A percentile compares a stretch with the other conserved stretches of the same genome.
Conservation (phyloP, 2,797 vertebrate genomes). For the Discoglossus pictus region DNA sequence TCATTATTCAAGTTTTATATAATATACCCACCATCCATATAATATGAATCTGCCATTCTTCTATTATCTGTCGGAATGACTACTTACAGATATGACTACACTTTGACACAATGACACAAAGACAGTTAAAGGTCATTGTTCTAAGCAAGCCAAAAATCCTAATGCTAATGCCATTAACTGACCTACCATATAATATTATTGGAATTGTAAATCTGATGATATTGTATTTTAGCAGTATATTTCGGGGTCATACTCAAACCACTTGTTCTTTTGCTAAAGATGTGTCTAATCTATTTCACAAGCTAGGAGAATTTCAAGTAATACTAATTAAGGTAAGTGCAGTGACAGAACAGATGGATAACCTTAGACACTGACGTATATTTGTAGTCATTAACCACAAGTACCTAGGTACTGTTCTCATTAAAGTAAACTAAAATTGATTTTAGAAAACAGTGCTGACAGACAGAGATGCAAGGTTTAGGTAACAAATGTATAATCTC, state of each 20-base stretch:
- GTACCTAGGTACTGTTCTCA: constrained; percentile 34
- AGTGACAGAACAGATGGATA: constrained; percentile 43
- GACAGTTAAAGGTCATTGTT: constrained; percentile 58
- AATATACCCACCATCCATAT: no score
- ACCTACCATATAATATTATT: constrained; percentile 61
- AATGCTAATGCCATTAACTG: constrained; percentile 64
- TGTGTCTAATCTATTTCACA: constrained; percentile 42
- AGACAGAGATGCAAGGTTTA: constrained; percentile 12
- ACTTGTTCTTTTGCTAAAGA: constrained; percentile 51
- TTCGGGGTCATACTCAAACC: constrained; percentile 51
- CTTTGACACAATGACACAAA: constrained; percentile 56
- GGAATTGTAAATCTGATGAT: constrained; percentile 59
- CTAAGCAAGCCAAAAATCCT: constrained; percentile 53
- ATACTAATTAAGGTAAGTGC: constrained; percentile 56
- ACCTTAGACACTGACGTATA: constrained; percentile 28
- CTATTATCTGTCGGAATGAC: constrained; percentile 59
- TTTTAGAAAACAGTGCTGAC: constrained; percentile 40
- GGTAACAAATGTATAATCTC: constrained; percentile 32
- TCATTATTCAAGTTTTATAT: no score
- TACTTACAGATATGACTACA: constrained; percentile 56
- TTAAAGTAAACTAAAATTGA: constrained; percentile 45
- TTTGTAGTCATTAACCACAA: constrained; percentile 42
- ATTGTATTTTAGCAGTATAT: constrained; percentile 33
- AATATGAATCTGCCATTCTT: no score
- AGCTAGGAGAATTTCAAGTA: constrained; percentile 48